Conservation (phyloP, 2,113 vertebrate genomes). For the Notarius quadriscutis region DNA sequence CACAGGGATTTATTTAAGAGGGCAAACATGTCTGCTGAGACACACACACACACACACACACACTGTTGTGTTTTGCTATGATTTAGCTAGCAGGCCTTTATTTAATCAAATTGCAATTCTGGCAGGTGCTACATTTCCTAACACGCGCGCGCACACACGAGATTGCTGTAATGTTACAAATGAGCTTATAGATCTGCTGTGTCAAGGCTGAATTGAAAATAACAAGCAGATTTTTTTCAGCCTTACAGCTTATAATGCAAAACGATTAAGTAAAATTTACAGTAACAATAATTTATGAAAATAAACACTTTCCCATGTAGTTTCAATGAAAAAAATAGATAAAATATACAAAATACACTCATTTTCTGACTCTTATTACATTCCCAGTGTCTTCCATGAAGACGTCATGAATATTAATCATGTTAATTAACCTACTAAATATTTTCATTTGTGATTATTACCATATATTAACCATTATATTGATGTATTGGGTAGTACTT, state of each 20-base stretch:
- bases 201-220: conserved; percentile 1
- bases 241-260: neutral
- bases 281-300: neutral
- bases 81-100: conserved; percentile 6
- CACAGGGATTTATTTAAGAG: conserved; percentile 16
- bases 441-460: neutral
- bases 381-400: neutral
- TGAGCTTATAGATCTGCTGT: conserved; percentile 18
- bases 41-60: neutral
- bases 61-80: conserved; percentile 7
- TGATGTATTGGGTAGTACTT: neutral
- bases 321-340: neutral
- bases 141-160: neutral
- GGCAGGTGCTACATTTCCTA: conserved; percentile 21
- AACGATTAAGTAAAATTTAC: neutral
- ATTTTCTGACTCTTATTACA: neutral
- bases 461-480: neutral
- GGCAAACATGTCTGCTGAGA: neutral
- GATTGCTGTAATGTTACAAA: neutral
- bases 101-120: neutral
- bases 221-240: neutral
- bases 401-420: neutral
- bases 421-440: neutral
- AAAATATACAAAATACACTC: neutral
- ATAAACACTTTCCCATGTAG: neutral